Percentiles rank a stretch among this genome's conserved stretches.
These are phyloP conservation scores for Tanaodytes sp. DNA, from an alignment of 2,888 invertebrate species.

Conservation along the genomic window DNA sequence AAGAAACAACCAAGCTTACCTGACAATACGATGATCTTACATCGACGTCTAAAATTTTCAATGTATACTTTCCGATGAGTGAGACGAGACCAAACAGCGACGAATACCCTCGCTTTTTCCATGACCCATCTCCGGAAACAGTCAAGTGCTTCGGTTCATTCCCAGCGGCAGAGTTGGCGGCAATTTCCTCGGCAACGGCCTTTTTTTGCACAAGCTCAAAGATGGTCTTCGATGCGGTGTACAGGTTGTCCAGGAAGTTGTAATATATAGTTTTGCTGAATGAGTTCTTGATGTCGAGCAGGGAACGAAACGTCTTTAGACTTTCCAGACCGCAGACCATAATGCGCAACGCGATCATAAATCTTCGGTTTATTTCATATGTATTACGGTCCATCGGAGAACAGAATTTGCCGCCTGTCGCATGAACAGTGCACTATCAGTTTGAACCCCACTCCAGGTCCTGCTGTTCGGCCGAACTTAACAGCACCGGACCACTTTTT, in stretches of 20 bases:
- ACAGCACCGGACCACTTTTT: conserved; percentile 23
- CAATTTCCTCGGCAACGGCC: conserved; percentile 42
- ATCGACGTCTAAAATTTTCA: conserved; percentile 39
- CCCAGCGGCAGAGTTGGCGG: background rate
- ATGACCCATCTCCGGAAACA: background rate
- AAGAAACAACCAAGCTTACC: no score
- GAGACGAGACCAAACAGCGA: conserved; percentile 47
- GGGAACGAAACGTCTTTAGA: conserved; percentile 55
- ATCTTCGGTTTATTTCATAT: conserved; percentile 42
- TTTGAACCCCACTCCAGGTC: conserved; percentile 55
- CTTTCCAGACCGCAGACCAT: conserved; percentile 55
- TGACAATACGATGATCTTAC: conserved; percentile 32
- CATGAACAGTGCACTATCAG: conserved; percentile 46
- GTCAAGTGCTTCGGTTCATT: background rate
- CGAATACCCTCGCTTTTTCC: conserved; percentile 38
- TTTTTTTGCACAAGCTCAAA: conserved; percentile 33
- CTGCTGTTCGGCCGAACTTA: conserved; percentile 25
- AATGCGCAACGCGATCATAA: conserved; percentile 56
- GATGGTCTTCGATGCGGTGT: conserved; percentile 26
- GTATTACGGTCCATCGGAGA: conserved; percentile 5
- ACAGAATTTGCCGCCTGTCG: conserved; percentile 30
- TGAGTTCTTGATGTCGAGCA: conserved; percentile 43
- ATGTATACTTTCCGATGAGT: conserved; percentile 41
- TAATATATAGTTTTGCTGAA: conserved; percentile 30
- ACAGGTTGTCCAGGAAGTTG: conserved; percentile 30